Evolutionary conservation across 2,797 vertebrate genomes (phyloP).

Genomic region (Scomberomorus guttatus): DNA sequence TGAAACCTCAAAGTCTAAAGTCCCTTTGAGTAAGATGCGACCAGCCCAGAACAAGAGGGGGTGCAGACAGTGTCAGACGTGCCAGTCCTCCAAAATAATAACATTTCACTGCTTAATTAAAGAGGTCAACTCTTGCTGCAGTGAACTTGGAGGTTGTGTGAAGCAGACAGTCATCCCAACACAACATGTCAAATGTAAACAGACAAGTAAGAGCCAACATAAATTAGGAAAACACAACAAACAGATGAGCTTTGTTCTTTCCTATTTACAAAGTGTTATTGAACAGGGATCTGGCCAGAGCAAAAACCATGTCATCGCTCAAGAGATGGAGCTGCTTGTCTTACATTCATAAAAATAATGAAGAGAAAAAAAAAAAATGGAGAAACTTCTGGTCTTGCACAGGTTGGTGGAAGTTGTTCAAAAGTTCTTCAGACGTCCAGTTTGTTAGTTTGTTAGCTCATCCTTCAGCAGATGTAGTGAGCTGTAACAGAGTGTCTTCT

Average conservation of each 20-base stretch:
- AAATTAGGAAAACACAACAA: constrained; percentile 53
- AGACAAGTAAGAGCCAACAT: constrained; percentile 12
- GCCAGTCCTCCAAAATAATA: neutral
- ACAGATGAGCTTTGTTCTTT: constrained; percentile 52
- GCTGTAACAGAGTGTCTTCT: constrained; percentile 6
- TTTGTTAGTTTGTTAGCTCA: constrained; percentile 28
- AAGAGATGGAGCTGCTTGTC: constrained; percentile 16
- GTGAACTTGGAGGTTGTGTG: constrained; percentile 21
- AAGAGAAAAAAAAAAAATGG: constrained; percentile 6
- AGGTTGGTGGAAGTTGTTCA: neutral
- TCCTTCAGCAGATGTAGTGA: constrained; percentile 10
- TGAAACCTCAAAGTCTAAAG: neutral
- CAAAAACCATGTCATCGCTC: neutral
- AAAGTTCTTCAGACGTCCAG: neutral
- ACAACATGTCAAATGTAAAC: constrained; percentile 8
- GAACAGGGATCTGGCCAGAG: constrained; percentile 45
- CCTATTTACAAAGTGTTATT: constrained; percentile 67
- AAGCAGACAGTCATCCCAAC: neutral
- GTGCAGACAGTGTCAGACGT: constrained; percentile 12
- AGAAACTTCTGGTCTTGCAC: neutral
- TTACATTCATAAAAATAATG: constrained; percentile 57
- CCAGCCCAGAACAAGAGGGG: constrained; percentile 9
- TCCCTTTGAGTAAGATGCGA: constrained; percentile 16
- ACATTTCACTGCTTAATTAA: constrained; percentile 28
- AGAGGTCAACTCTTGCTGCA: constrained; percentile 63